phyloP scores from a whole-genome alignment of 2,113 vertebrate species.

The Setophaga petechia region DNA sequence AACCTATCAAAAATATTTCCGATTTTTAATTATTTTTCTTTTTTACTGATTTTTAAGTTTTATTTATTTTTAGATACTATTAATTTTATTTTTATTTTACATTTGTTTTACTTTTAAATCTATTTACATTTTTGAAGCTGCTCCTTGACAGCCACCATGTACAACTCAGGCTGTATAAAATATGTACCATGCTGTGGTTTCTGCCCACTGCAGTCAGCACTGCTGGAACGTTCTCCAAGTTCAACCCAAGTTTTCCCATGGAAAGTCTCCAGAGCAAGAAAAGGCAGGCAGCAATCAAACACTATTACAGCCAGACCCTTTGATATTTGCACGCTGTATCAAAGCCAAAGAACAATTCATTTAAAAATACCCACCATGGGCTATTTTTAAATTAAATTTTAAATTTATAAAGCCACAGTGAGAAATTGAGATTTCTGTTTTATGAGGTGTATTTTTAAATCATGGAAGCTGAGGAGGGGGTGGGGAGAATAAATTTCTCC shows the following conservation, averaged over 20 bases:
- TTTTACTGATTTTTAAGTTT: neutral
- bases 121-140: neutral
- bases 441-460: neutral
- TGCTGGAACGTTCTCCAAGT: neutral
- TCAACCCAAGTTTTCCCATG: neutral
- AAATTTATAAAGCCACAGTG: neutral
- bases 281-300: neutral
- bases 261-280: neutral
- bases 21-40: neutral
- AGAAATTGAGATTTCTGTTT: neutral
- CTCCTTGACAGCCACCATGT: neutral
- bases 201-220: neutral
- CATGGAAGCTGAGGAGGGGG: neutral
- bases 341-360: constrained; percentile 26
- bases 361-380: neutral
- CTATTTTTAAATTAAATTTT: constrained; percentile 30
- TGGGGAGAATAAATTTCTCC: neutral
- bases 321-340: neutral
- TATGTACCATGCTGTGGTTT: neutral
- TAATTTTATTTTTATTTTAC: neutral
- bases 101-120: neutral
- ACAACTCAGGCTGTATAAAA: neutral
- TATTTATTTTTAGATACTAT: neutral
- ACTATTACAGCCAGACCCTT: neutral
- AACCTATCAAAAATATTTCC: neutral